Percentiles rank a stretch among this genome's conserved stretches.
These are phyloP conservation scores for Orchesellides sinensis DNA, from an alignment of 2,888 invertebrate species.

Conservation along the genomic window DNA sequence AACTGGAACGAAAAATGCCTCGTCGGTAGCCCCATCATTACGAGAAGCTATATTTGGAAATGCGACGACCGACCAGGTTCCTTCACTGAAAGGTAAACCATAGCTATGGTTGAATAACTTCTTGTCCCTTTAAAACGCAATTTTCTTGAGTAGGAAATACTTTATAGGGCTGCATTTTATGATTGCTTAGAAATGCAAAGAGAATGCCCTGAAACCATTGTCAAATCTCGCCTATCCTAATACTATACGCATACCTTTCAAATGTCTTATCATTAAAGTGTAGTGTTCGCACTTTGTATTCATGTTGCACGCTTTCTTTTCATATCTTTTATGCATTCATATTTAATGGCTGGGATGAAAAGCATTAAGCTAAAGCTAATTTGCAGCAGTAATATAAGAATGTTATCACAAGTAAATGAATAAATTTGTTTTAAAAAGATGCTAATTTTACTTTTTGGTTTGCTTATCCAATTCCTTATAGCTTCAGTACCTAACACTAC, in stretches of 20 bases:
- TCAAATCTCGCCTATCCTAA: too few species aligned
- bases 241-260: too few species aligned
- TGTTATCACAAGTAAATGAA: background rate
- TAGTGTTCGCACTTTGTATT: background rate
- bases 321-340: too few species aligned
- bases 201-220: too few species aligned
- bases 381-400: background rate
- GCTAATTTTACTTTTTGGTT: background rate
- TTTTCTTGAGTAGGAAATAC: too few species aligned
- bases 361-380: too few species aligned
- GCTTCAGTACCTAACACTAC: too few species aligned
- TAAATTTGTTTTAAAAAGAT: background rate
- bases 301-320: background rate
- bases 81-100: slow-evolving; percentile 35
- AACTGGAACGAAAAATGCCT: slow-evolving; percentile 32
- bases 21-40: slow-evolving; percentile 5
- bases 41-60: slow-evolving; percentile 25
- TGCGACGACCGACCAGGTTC: slow-evolving; percentile 29
- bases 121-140: background rate
- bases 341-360: too few species aligned
- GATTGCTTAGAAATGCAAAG: too few species aligned
- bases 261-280: background rate
- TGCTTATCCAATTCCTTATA: background rate
- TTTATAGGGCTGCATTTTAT: too few species aligned
- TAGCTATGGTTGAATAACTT: too few species aligned